Base-by-base conservation (phyloP, 2,888 invertebrate species). In the Rosalia funebris region DNA sequence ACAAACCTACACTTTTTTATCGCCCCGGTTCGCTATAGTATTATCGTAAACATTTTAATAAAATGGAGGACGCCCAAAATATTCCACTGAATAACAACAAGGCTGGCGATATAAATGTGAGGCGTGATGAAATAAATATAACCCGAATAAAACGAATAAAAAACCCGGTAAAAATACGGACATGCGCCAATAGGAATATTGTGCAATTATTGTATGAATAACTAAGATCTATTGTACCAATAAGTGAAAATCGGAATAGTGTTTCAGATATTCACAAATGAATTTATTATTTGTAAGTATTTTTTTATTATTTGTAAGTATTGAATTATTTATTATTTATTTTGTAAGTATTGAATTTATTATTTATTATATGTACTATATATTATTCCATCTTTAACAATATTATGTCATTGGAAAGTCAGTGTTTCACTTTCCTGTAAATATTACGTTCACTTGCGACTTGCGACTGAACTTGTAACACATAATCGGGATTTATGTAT, bases 381-480 rank as follows among this genome's bases (percentile, higher is more conserved):
- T n/a, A n/a, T n/a, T n/a, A n/a, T n/a, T 17, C 14, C 12, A 37
- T 45, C 39, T 63, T 58, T 62, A 45, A 53, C 34, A 44, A 48
- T 39, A 62, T 70, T 70, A 68, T 65, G 61, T 70, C 70, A 70
- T 70, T 68, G 66, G 70, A 70, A 70, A 70, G 68, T 59, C 54
- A 41, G 47, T 52, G 60, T 63, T 65, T 69, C 65, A 57, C 70
- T 70, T 70, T 70, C 68, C n/a, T n/a, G n/a, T 67, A 68, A 3
- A 7, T 25, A 25, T 25, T 25, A 7, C 25, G 25, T 25, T 25
- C 25, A 25, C 25, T 25, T n/a, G n/a, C n/a, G n/a, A n/a, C 25
- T 7, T 25, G 25, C 7, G 7, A 25, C 7, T 62, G 57, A 65
- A 62, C 57, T 56, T 65, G 60, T 65, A 57, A 62, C 60, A 58